These are phyloP conservation scores for Rattus rattus DNA, from an alignment of 2,113 vertebrate species.

Conservation along the genomic window DNA sequence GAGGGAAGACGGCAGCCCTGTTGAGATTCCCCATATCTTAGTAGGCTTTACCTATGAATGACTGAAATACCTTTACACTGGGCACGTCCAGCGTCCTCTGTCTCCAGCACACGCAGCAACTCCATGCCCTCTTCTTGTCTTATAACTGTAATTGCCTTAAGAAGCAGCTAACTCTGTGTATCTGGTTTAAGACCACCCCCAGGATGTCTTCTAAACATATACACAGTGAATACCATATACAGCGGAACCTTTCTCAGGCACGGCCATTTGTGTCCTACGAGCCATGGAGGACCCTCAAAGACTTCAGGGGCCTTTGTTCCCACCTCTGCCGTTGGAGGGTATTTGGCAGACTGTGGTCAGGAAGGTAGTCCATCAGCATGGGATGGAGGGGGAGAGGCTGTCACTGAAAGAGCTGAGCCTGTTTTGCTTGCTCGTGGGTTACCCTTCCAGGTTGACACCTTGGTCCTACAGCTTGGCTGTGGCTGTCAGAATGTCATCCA, in stretches of 20 bases:
- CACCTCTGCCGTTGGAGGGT: not conserved
- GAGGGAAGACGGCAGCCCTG: not conserved
- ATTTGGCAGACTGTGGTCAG: not conserved
- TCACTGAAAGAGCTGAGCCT: not conserved
- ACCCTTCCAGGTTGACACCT: constrained; percentile 58
- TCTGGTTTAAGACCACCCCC: not conserved
- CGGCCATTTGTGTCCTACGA: too few species aligned
- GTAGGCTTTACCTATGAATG: not conserved
- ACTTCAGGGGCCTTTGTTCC: not conserved
- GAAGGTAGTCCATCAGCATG: not conserved
- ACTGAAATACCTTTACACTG: not conserved
- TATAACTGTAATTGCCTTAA: not conserved
- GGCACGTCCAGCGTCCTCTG: not conserved
- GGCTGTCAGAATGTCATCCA: not conserved
- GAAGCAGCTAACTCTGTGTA: too few species aligned
- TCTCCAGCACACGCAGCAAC: not conserved
- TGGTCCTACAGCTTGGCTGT: constrained; percentile 20
- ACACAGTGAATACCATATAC: too few species aligned
- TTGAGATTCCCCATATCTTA: not conserved
- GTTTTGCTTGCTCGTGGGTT: not conserved
- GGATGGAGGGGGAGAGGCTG: not conserved
- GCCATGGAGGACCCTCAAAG: not conserved
- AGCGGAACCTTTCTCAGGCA: too few species aligned
- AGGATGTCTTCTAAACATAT: not conserved
- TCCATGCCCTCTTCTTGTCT: not conserved